These are phyloP conservation scores for Acleris emargana DNA, from an alignment of 2,888 invertebrate genomes.

Conservation along the genomic window DNA sequence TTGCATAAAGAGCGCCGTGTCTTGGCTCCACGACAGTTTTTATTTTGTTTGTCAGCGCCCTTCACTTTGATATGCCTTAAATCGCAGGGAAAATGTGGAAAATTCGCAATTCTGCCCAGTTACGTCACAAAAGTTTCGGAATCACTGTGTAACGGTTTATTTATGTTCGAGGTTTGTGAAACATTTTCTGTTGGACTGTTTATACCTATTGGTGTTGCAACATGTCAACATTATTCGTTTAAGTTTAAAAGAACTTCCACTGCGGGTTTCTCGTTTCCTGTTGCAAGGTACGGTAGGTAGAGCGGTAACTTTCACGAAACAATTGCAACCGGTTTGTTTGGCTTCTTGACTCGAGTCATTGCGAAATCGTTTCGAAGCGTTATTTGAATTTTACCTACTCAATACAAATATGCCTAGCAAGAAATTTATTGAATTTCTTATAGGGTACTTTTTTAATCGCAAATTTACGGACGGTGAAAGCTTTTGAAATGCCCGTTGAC, in stretches of 20 bases:
- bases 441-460: slow-evolving; percentile 16
- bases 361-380: too few species aligned
- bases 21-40: slow-evolving; percentile 34
- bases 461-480: slow-evolving; percentile 22
- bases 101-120: slow-evolving; percentile 8
- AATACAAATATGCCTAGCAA: background rate
- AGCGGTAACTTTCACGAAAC: too few species aligned
- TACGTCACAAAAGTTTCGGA: slow-evolving; percentile 2
- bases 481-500: slow-evolving; percentile 22
- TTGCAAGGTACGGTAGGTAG: background rate
- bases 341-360: too few species aligned
- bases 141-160: slow-evolving; percentile 5
- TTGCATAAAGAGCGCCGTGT: slow-evolving; percentile 55
- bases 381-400: background rate
- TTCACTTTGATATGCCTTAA: slow-evolving; percentile 35
- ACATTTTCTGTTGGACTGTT: slow-evolving; percentile 11
- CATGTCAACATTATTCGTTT: slow-evolving; percentile 7
- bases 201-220: background rate
- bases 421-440: slow-evolving; percentile 10
- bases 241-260: slow-evolving; percentile 22
- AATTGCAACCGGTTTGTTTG: too few species aligned
- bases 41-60: slow-evolving; percentile 35
- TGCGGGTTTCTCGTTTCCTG: slow-evolving; percentile 3
- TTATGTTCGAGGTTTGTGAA: slow-evolving; percentile 8
- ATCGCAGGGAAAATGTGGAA: slow-evolving; percentile 22